These are phyloP conservation scores for Gonatopus flavifemur DNA, from an alignment of 1,140 invertebrate species.

Conservation along the genomic window DNA sequence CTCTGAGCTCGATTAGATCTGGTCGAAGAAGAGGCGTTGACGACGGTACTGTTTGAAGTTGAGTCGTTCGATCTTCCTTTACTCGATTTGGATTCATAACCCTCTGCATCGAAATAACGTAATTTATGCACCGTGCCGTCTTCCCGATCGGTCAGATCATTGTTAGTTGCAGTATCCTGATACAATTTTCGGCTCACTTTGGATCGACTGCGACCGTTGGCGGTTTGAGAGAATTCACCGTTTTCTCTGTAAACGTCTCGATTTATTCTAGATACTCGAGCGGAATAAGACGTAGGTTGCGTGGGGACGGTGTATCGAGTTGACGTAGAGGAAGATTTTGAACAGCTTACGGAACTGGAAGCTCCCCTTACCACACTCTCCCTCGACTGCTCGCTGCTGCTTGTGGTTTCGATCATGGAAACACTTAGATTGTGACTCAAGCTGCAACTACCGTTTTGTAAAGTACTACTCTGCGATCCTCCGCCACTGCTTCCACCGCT, in stretches of 20 bases:
- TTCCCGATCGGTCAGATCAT: conserved; percentile 14
- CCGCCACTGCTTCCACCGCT: conserved; percentile 1
- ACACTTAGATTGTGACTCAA: conserved; percentile 44
- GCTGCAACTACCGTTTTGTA: conserved; percentile 38
- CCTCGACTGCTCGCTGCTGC: conserved; percentile 13
- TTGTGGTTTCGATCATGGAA: conserved; percentile 42
- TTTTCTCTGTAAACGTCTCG: conserved; percentile 37
- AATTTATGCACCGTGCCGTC: too few species aligned
- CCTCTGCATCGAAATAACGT: too few species aligned
- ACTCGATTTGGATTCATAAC: too few species aligned
- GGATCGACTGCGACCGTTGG: conserved; percentile 32
- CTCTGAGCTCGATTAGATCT: conserved; percentile 55
- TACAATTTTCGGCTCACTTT: conserved; percentile 46
- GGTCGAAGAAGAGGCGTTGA: conserved; percentile 25
- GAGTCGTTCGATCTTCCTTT: too few species aligned
- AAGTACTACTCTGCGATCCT: conserved; percentile 6
- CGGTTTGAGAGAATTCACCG: conserved; percentile 33
- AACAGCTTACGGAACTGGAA: too few species aligned
- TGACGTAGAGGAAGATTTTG: conserved; percentile 11
- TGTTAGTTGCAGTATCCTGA: conserved; percentile 27
- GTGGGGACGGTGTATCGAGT: conserved; percentile 17
- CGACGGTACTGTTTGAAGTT: too few species aligned
- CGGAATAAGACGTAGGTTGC: conserved; percentile 39
- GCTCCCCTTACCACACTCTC: conserved; percentile 24
- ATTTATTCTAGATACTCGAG: conserved; percentile 32